Evolutionary conservation across 2,797 vertebrate species (phyloP).

Genomic region (Cossypha dichroa): DNA sequence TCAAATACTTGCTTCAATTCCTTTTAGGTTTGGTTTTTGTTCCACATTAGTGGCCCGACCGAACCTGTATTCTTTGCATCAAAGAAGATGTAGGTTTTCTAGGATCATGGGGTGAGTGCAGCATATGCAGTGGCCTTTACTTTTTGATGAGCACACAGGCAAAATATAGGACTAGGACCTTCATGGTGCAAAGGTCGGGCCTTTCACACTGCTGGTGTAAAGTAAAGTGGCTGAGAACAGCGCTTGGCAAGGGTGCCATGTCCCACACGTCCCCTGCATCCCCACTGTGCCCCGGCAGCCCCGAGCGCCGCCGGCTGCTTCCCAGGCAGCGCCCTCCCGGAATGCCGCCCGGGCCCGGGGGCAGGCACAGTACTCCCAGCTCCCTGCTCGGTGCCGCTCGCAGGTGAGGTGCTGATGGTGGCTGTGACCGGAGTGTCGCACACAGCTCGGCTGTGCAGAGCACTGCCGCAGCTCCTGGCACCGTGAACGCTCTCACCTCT

Average conservation of each 20-base stretch:
- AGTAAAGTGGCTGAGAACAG: background rate
- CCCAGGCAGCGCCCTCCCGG: too few relatives aligned
- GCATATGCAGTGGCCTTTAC: too few relatives aligned
- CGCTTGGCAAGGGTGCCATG: fast-evolving
- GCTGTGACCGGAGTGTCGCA: background rate
- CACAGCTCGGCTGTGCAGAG: fast-evolving
- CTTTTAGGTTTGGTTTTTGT: background rate
- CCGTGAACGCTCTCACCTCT: fast-evolving
- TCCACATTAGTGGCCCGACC: fast-evolving
- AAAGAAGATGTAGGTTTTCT: background rate
- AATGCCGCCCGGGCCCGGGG: fast-evolving
- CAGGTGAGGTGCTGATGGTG: background rate
- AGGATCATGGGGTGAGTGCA: fast-evolving
- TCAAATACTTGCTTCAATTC: fast-evolving
- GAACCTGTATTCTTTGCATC: too few relatives aligned
- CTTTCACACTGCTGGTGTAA: fast-evolving
- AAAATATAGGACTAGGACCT: background rate
- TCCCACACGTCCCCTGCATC: background rate
- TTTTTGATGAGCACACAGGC: fast-evolving
- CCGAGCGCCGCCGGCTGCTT: too few relatives aligned
- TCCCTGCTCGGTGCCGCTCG: fast-evolving
- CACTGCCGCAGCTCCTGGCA: background rate
- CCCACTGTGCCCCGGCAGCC: too few relatives aligned
- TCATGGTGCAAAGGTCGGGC: background rate
- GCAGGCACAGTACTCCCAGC: background rate